A percentile compares a stretch with the other conserved stretches of the same genome.
Conservation (phyloP, 92 coral and sea anemone genomes). For the Parazoanthus atlanticus region DNA sequence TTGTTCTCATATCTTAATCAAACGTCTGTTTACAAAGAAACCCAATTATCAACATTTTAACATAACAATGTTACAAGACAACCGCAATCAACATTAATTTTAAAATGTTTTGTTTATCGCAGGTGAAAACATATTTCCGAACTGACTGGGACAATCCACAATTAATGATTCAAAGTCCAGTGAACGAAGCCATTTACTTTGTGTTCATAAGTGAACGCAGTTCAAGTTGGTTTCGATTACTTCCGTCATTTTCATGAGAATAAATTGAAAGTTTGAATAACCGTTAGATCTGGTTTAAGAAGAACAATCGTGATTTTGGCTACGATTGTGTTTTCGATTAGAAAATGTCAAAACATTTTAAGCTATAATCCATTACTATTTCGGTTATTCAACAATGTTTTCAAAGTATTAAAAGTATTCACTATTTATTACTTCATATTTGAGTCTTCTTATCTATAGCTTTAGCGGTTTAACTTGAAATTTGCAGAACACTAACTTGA, state of each 20-base stretch:
- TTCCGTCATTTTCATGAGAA: neutral
- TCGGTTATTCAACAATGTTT: no score
- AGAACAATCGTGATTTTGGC: neutral
- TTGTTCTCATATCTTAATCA: neutral
- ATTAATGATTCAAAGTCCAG: neutral
- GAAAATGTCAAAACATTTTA: no score
- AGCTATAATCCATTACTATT: no score
- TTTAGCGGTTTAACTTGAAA: neutral
- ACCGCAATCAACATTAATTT: neutral
- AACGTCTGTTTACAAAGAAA: neutral
- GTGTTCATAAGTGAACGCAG: neutral
- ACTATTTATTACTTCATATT: no score
- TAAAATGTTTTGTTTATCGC: neutral
- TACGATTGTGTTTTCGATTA: no score
- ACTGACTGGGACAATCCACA: neutral
- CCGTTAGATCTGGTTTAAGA: neutral
- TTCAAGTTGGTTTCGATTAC: neutral
- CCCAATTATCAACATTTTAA: neutral
- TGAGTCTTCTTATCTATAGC: neutral
- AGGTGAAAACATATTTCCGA: neutral
- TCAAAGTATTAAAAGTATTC: no score
- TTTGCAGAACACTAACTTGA: neutral
- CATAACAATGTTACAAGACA: neutral
- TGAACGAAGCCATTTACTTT: neutral
- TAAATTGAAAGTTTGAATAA: no score